Evolutionary conservation across 1,140 invertebrate species (phyloP).

Genomic region (Drosophila ambigua): DNA sequence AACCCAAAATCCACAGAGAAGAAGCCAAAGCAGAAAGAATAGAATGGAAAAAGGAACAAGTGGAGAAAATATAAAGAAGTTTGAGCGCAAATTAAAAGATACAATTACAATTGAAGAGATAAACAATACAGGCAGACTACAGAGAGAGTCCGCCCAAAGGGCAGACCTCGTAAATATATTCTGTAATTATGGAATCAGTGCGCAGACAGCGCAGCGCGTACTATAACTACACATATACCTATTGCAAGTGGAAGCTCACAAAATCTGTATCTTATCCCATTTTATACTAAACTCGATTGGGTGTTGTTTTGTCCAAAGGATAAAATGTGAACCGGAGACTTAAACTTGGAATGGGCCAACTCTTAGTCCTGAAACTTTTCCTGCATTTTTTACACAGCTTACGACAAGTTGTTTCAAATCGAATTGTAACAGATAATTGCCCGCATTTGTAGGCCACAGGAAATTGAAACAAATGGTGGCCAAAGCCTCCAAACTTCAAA

Average conservation of each 20-base stretch:
- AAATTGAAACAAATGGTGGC: slow-evolving; percentile 9
- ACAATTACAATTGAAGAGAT: neutral
- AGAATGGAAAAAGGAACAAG: neutral
- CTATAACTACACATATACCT: neutral
- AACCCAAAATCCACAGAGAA: slow-evolving; percentile 7
- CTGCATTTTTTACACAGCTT: too few species aligned
- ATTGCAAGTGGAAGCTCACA: too few species aligned
- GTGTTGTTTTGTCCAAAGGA: too few species aligned
- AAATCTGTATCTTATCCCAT: neutral
- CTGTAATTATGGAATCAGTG: neutral
- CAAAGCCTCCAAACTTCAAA: slow-evolving; percentile 27
- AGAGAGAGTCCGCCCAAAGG: neutral
- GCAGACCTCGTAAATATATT: neutral
- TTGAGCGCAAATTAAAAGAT: neutral
- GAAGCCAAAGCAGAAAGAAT: neutral
- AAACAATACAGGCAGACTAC: neutral
- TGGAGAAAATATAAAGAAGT: neutral
- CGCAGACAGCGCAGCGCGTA: slow-evolving; percentile 1
- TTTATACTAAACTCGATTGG: too few species aligned
- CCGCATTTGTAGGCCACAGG: too few species aligned
- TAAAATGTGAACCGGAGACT: too few species aligned
- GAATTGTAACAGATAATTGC: too few species aligned
- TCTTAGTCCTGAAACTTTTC: too few species aligned
- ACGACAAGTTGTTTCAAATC: too few species aligned
- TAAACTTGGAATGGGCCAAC: too few species aligned